phyloP scores from a whole-genome alignment of 2,113 vertebrate species.

The Alligator mississippiensis region DNA sequence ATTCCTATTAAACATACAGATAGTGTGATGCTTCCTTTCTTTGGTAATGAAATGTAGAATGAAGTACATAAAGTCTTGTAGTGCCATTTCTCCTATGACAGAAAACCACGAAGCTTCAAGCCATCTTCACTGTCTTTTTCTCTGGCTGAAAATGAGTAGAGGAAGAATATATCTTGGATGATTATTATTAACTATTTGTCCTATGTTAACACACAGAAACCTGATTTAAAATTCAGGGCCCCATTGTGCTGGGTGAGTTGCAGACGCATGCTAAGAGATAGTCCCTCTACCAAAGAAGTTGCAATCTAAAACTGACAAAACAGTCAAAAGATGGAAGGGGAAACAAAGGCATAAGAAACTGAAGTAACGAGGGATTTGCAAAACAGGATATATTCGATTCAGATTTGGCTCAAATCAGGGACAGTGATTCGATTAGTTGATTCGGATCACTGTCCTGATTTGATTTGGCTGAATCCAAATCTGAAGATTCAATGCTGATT shows the following conservation, averaged over 20 bases:
- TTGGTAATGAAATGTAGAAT: neutral
- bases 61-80: neutral
- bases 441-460: too few species aligned
- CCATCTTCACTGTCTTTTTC: neutral
- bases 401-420: too few species aligned
- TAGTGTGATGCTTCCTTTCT: neutral
- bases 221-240: neutral
- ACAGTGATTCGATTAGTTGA: too few species aligned
- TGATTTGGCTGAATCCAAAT: too few species aligned
- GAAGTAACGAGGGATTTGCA: neutral
- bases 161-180: neutral
- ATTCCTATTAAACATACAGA: neutral
- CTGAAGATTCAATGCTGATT: too few species aligned
- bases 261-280: neutral
- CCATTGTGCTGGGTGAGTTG: neutral
- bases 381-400: too few species aligned
- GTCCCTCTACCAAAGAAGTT: neutral
- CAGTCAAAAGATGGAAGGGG: neutral
- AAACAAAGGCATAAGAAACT: neutral
- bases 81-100: neutral
- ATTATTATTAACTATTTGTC: neutral
- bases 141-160: neutral
- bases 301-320: neutral
- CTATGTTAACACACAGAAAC: neutral
- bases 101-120: neutral